These are phyloP conservation scores for Tiliacea aurago DNA, from an alignment of 2,888 invertebrate species.

Conservation along the genomic window DNA sequence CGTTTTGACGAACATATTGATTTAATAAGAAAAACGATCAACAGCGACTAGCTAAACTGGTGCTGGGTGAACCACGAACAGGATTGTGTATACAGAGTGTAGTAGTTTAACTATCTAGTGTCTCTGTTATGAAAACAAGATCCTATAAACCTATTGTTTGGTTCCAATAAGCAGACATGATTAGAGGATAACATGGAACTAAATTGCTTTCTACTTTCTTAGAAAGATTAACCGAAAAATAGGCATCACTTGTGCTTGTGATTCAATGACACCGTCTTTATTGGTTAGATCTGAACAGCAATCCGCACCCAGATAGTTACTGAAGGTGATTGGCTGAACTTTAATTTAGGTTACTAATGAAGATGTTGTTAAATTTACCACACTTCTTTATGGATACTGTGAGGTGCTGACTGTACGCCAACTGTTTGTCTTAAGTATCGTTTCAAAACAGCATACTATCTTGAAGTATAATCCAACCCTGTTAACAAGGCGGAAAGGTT, in stretches of 20 bases:
- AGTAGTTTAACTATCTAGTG: slow-evolving; percentile 11
- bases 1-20: slow-evolving; percentile 29
- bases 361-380: neutral
- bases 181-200: neutral
- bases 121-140: slow-evolving; percentile 53
- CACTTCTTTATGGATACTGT: too few species aligned
- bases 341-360: neutral
- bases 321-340: neutral
- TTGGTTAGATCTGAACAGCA: neutral
- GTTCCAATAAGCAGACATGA: slow-evolving; percentile 16
- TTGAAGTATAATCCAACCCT: too few species aligned
- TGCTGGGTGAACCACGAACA: slow-evolving; percentile 1
- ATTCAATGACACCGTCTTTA: neutral
- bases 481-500: too few species aligned
- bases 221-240: neutral
- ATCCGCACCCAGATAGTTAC: neutral
- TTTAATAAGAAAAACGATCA: neutral
- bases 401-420: too few species aligned
- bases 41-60: neutral
- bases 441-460: too few species aligned
- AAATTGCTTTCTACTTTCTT: neutral
- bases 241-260: neutral
- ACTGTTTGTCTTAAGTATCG: too few species aligned
- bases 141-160: slow-evolving; percentile 42
- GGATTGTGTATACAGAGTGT: neutral